Evolutionary conservation across 2,113 vertebrate species (phyloP).

Genomic region (Plotosus lineatus): DNA sequence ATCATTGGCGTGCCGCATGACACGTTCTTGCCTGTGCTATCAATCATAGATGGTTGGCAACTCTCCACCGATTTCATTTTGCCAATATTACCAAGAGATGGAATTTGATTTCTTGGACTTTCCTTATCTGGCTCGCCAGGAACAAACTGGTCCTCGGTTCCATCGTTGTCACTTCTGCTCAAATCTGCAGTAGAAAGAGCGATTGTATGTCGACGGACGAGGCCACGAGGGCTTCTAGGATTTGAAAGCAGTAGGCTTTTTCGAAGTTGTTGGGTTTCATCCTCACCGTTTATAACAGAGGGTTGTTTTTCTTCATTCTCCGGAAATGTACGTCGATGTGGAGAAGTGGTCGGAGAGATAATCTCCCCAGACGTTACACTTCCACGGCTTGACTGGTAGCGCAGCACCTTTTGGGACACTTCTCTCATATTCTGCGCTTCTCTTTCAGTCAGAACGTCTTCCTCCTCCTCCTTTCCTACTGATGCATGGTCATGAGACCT

Average conservation of each 20-base stretch:
- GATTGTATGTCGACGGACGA: constrained; percentile 67
- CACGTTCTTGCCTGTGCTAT: not conserved
- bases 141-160: constrained; percentile 44
- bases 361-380: constrained; percentile 66
- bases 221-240: constrained; percentile 35
- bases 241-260: constrained; percentile 35
- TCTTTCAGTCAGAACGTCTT: constrained; percentile 63
- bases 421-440: constrained; percentile 72
- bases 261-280: constrained; percentile 52
- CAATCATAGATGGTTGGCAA: constrained; percentile 29
- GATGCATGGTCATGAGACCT: constrained; percentile 31
- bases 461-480: constrained; percentile 54
- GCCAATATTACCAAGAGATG: constrained; percentile 39
- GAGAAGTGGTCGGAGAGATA: constrained; percentile 7
- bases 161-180: constrained; percentile 49
- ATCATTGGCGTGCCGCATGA: not conserved
- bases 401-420: constrained; percentile 68
- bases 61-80: constrained; percentile 45
- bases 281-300: constrained; percentile 55
- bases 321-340: constrained; percentile 58
- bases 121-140: not conserved
- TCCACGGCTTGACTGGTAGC: constrained; percentile 65
- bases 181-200: constrained; percentile 47
- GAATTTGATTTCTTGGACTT: constrained; percentile 47
- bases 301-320: constrained; percentile 53